Evolutionary conservation across 2,888 invertebrate species (phyloP).

Genomic region (Laspeyria flexula): DNA sequence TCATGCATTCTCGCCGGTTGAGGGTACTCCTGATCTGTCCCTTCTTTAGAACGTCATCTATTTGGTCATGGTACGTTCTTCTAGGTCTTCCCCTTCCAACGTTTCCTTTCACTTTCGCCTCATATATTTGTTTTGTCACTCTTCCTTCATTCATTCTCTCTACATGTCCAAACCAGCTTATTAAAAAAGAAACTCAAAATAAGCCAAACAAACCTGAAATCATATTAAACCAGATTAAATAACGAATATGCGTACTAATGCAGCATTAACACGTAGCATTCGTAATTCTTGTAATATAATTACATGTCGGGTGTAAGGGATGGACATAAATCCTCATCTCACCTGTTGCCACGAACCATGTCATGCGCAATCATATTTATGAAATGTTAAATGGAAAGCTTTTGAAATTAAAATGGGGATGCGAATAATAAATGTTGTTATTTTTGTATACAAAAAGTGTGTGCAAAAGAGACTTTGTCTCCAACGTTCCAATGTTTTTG

Average conservation of each 20-base stretch:
- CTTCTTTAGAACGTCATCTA: too few species aligned
- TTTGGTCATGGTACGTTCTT: too few species aligned
- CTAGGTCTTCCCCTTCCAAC: too few species aligned
- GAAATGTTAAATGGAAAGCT: constrained; percentile 24
- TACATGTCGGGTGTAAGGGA: constrained; percentile 12
- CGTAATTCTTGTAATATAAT: constrained; percentile 17
- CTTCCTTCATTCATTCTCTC: too few species aligned
- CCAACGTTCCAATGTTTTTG: too few species aligned
- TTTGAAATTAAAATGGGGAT: constrained; percentile 26
- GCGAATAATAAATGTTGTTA: constrained; percentile 19
- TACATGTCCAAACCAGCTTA: too few species aligned
- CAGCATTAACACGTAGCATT: constrained; percentile 22
- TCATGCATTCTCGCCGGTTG: too few species aligned
- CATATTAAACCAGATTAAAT: constrained; percentile 3
- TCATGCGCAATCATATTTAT: constrained; percentile 25
- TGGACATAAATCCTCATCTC: constrained; percentile 25
- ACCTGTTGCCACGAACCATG: constrained; percentile 36
- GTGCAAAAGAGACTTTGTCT: too few species aligned
- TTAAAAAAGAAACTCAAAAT: not conserved
- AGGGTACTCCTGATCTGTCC: too few species aligned
- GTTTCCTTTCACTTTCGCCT: too few species aligned
- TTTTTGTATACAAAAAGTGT: not conserved
- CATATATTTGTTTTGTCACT: too few species aligned
- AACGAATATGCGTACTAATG: constrained; percentile 3
- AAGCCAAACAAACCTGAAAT: not conserved